phyloP scores from a whole-genome alignment of 1,140 invertebrate species.

The Formica selysi region DNA sequence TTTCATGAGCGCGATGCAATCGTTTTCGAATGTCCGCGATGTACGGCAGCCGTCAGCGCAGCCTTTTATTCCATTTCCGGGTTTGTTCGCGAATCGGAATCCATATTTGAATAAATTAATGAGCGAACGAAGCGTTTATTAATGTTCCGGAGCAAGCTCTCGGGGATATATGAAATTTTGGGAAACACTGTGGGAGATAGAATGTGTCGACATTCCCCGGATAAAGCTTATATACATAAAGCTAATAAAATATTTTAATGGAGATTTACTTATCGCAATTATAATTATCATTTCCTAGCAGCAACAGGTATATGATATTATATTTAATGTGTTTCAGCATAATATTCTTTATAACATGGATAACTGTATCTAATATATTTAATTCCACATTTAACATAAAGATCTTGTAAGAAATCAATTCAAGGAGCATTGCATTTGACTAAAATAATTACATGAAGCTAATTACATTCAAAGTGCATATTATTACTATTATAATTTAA shows the following conservation, averaged over 20 bases:
- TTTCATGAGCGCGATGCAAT: conserved; percentile 75
- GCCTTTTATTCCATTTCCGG: conserved; percentile 38
- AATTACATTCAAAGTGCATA: background rate
- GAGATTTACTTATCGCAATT: background rate
- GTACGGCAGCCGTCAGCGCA: background rate
- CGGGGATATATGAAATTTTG: background rate
- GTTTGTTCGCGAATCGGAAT: conserved; percentile 19
- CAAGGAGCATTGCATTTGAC: background rate
- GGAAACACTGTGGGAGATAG: background rate
- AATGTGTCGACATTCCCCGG: background rate
- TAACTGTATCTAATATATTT: background rate
- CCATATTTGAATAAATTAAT: conserved; percentile 31
- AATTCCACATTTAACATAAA: background rate
- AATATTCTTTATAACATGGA: background rate
- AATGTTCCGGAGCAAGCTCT: background rate
- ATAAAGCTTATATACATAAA: too few species aligned
- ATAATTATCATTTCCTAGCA: conserved; percentile 6
- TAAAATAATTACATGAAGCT: conserved; percentile 13
- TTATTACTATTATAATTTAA: conserved; percentile 39
- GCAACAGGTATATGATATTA: conserved; percentile 6
- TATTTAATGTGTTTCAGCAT: background rate
- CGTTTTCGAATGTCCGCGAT: conserved; percentile 43
- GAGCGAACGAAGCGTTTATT: conserved; percentile 13
- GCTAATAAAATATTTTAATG: background rate
- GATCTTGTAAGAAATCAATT: background rate